Base-by-base conservation (phyloP, 2,113 vertebrate genomes). In the Melanocharis versteri region DNA sequence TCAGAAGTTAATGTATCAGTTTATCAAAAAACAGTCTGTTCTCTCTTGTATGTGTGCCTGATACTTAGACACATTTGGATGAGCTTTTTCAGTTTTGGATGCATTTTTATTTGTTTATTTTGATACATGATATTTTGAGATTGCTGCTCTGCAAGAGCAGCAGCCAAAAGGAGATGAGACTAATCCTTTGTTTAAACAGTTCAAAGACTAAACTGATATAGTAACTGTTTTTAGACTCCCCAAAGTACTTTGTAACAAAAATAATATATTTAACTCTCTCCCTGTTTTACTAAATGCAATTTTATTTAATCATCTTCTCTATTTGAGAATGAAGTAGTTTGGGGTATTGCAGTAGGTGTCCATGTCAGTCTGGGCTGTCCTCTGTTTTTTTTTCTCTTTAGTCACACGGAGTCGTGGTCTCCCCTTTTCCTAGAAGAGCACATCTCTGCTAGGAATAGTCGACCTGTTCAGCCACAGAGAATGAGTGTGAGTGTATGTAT, bases 81-180 rank as follows among this genome's bases (percentile, higher is more conserved):
- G 35, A 62, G 30, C 16, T 70, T 84, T 92, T 75, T 60, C 53
- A 53, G 44, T 68, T 92, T 50, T 66, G 75, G 23, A 70, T 87
- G 9, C 3, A 1, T 83, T 88, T 89, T 91, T 65, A 31, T 85
- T 91, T 78, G 39, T 89, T 94, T 83, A n/a, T 81, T 83, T 95
- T 78, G 44, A 78, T 70, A 30, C 15, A 24, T 39, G 39, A 11
- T 80, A 45, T 76, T 83, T 93, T 89, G 89, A 78, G 86, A 83
- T 88, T 12, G 3, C 35, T 84, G 30, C 27, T 77, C 58, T 93
- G 20, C 21, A 85, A 83, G 21, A 80, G 24, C 39, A 82, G 40
- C 23, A 68, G 58, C 75, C 40, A 83, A 47, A 16, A 66, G 51
- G 31, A 73, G 76, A 65, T 83, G 75, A 85, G 66, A 79, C 17